Evolutionary conservation across 2,888 invertebrate species (phyloP).

Genomic region (Trypoxylon attenuatum): DNA sequence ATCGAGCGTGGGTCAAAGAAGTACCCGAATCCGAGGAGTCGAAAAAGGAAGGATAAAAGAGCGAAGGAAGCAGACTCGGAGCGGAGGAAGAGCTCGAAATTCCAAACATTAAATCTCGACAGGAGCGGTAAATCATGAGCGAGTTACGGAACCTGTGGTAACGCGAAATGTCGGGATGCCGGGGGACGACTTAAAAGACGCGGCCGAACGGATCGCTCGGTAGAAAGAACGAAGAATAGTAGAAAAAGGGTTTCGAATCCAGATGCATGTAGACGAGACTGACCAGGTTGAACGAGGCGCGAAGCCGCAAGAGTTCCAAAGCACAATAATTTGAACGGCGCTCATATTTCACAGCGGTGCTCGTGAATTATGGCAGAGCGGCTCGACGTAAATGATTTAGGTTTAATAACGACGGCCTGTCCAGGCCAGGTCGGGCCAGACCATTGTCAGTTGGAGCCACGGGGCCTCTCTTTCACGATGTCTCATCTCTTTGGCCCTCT

Average conservation of each 20-base stretch:
- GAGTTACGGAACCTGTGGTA: constrained; percentile 60
- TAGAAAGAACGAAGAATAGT: constrained; percentile 8
- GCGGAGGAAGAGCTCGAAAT: constrained; percentile 23
- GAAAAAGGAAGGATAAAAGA: neutral
- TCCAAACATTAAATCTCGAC: constrained; percentile 45
- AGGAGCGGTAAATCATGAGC: constrained; percentile 64
- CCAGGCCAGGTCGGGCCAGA: constrained; percentile 68
- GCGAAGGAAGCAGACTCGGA: neutral
- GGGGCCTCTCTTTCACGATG: constrained; percentile 22
- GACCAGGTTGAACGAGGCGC: constrained; percentile 15
- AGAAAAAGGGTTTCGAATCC: constrained; percentile 15
- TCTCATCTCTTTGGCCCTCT: constrained; percentile 29
- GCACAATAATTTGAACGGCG: constrained; percentile 71
- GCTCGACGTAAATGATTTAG: constrained; percentile 72
- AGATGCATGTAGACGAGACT: constrained; percentile 16
- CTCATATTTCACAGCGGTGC: constrained; percentile 70
- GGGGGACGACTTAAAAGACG: constrained; percentile 32
- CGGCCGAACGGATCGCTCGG: constrained; percentile 18
- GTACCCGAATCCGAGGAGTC: neutral
- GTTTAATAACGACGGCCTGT: constrained; percentile 72
- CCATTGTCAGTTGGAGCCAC: constrained; percentile 59
- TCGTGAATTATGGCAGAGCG: constrained; percentile 70
- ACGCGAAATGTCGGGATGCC: constrained; percentile 50
- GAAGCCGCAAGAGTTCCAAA: constrained; percentile 23
- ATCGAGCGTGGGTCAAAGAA: neutral